These are phyloP conservation scores for Oxystoma pomonae DNA, from an alignment of 2,888 invertebrate genomes.

Conservation along the genomic window DNA sequence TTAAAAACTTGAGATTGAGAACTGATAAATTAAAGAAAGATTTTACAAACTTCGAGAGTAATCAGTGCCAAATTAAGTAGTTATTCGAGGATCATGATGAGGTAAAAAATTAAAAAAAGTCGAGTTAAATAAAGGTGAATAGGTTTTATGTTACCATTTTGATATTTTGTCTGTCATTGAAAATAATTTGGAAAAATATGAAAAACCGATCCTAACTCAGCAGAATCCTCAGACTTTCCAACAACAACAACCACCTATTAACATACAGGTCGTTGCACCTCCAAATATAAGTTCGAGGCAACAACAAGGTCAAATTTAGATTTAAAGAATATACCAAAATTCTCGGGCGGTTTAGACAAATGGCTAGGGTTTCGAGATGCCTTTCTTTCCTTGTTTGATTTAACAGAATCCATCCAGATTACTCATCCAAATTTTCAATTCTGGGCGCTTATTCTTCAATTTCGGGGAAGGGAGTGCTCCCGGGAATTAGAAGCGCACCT, in stretches of 20 bases:
- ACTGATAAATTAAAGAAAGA: not conserved
- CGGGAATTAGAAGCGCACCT: too few species aligned
- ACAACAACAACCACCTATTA: not conserved
- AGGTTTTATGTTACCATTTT: not conserved
- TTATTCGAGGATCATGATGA: not conserved
- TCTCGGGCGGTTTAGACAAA: not conserved
- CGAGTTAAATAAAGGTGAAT: too few species aligned
- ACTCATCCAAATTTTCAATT: too few species aligned
- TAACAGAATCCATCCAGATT: too few species aligned
- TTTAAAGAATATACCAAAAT: not conserved
- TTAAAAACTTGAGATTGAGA: not conserved
- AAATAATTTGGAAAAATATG: not conserved
- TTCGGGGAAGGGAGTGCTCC: too few species aligned
- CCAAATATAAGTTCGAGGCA: not conserved
- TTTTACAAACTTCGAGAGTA: not conserved
- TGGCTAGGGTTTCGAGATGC: not conserved
- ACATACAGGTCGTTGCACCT: not conserved
- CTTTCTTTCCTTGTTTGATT: not conserved
- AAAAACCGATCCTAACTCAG: too few species aligned
- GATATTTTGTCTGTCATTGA: not conserved
- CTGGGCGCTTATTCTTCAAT: too few species aligned
- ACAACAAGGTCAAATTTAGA: not conserved
- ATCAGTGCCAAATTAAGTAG: not conserved
- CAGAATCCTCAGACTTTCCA: too few species aligned
- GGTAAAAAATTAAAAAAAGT: not conserved